Evolutionary conservation across 2,888 invertebrate genomes (phyloP), one percentile per base, ranked within the genome.

Genomic region (Cactoblastis cactorum): DNA sequence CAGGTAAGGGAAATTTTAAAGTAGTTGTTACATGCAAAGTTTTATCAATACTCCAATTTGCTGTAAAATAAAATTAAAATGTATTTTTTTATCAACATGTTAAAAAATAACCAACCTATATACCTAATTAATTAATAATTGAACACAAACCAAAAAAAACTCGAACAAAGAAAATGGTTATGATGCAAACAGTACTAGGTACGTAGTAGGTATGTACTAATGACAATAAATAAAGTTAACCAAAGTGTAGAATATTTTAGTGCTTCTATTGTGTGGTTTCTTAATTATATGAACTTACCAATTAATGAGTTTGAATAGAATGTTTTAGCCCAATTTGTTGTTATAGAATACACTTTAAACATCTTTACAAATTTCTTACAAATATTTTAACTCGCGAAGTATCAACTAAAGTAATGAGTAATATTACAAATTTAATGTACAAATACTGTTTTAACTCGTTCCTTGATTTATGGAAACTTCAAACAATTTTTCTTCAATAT

Each of bases 1-100:
- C 91, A 2, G 87, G 90, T 51, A 85, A 86, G 1, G 92, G 91
- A 67, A 92, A 92, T 61, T 83, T 90, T 43, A 84, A 75, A 17
- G 71, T 62, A 19, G 83, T 77, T 4, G 91, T 84, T 22, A 84
- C 69, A 61, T 92, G 92, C 55, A 92, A 69, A 48, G 81, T 71
- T 65, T 83, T 83, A 33, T 68, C 62, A 56, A 70, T 71, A 47
- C 55, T 62, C 52, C 70, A 72, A 58, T 71, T 78, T 71, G 72
- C 63, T 64, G 53, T 49, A 62, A 65, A 59, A 51, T 37, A n/a
- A 37, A 37, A 37, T 33, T 12, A 33, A 12, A 12, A 28, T 4
- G 5, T 9, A 6, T 1, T 28, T 1, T 28, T 6, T 28, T 9
- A 28, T 28, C n/a, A n/a, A 22, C 22, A 22, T 22, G 6, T 28